Percentiles rank a stretch among this genome's conserved stretches.
These are phyloP conservation scores for Plagodis dolabraria DNA, from an alignment of 2,888 invertebrate species.

Conservation along the genomic window DNA sequence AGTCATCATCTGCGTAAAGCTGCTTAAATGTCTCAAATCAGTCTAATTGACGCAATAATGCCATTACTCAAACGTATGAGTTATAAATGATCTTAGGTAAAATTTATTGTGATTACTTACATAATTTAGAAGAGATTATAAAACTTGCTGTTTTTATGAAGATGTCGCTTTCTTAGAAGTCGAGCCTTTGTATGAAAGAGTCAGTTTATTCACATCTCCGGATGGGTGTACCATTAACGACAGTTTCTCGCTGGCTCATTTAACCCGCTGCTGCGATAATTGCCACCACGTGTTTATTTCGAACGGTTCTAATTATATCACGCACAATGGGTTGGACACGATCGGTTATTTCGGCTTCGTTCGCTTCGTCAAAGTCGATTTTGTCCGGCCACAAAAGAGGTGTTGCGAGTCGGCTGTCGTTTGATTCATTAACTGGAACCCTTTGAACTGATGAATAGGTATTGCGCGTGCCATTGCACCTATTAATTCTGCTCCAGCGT, in stretches of 20 bases:
- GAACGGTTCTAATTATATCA: constrained; percentile 79
- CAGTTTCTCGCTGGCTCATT: constrained; percentile 81
- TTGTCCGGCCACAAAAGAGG: constrained; percentile 77
- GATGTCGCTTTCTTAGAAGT: constrained; percentile 61
- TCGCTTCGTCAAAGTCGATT: constrained; percentile 79
- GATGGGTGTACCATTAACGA: constrained; percentile 81
- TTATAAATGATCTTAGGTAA: constrained; percentile 37
- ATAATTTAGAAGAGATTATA: constrained; percentile 43
- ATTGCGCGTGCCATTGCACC: constrained; percentile 50
- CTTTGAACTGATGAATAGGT: constrained; percentile 77
- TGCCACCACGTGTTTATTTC: constrained; percentile 85
- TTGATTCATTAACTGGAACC: constrained; percentile 77
- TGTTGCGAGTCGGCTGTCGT: constrained; percentile 79
- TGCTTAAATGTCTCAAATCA: constrained; percentile 11
- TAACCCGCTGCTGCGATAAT: constrained; percentile 83
- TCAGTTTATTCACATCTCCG: constrained; percentile 63
- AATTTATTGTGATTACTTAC: constrained; percentile 62
- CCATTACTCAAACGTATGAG: constrained; percentile 42
- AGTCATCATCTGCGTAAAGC: constrained; percentile 4
- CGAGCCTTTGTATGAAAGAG: constrained; percentile 52
- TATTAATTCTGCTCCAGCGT: constrained; percentile 59
- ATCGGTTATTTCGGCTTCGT: constrained; percentile 78
- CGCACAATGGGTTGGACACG: constrained; percentile 83
- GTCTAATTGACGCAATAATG: constrained; percentile 37
- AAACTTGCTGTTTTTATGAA: constrained; percentile 50